Evolutionary conservation across 2,113 vertebrate species (phyloP).

Genomic region (Himantopus leucocephalus): DNA sequence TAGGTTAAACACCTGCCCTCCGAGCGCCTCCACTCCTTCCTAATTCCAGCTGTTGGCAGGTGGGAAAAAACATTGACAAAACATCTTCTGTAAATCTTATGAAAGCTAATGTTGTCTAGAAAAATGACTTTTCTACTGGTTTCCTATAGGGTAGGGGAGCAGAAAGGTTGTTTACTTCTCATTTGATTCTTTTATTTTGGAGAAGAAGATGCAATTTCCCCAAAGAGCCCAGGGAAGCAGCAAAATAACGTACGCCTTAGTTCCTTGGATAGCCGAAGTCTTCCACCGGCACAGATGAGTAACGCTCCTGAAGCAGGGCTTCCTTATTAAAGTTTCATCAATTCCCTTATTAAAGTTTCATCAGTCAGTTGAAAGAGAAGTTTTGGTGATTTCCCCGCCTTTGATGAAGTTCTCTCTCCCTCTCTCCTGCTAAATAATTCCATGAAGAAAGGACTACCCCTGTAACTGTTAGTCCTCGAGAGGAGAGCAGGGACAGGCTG

Average conservation of each 20-base stretch:
- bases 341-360: slow-evolving; percentile 18
- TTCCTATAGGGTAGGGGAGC: neutral
- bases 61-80: neutral
- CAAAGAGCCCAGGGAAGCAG: neutral
- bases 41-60: neutral
- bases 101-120: neutral
- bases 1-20: neutral
- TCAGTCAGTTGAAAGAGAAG: neutral
- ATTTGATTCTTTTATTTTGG: neutral
- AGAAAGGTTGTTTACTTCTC: neutral
- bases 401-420: slow-evolving; percentile 16
- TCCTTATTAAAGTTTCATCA: slow-evolving; percentile 34
- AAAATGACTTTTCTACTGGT: neutral
- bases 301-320: neutral
- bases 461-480: neutral
- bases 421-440: neutral
- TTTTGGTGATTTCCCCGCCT: slow-evolving; percentile 27
- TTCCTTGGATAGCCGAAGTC: neutral
- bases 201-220: neutral
- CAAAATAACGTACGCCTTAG: neutral
- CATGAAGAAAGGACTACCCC: neutral
- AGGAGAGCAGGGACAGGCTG: neutral
- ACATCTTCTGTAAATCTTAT: neutral
- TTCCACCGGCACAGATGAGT: neutral
- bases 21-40: neutral